Evolutionary conservation across 2,113 vertebrate genomes (phyloP).

Genomic region (Syngnathus typhle): DNA sequence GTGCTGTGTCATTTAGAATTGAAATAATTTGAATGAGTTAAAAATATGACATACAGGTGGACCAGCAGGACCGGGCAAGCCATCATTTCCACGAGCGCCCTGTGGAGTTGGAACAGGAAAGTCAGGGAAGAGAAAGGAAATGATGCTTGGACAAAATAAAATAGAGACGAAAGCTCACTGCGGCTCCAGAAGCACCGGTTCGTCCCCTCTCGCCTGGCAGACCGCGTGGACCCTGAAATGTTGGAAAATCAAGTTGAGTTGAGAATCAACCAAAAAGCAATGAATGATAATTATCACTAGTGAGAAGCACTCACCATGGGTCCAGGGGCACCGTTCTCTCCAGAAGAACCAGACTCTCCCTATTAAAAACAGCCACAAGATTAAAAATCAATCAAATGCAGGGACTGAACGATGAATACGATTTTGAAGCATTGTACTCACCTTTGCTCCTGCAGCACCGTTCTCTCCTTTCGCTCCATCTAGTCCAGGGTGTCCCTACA

Average conservation of each 20-base stretch:
- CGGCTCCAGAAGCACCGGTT: slow-evolving; percentile 82
- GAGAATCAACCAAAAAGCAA: not conserved
- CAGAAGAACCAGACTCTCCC: slow-evolving; percentile 86
- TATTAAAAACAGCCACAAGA: slow-evolving; percentile 40
- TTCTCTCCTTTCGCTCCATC: slow-evolving; percentile 89
- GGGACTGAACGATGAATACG: not conserved
- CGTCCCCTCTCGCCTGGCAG: slow-evolving; percentile 94
- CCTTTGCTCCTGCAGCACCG: slow-evolving; percentile 89
- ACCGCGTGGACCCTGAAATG: slow-evolving; percentile 86
- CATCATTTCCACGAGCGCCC: slow-evolving; percentile 95
- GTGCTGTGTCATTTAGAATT: not conserved
- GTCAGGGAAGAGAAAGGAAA: slow-evolving; percentile 11
- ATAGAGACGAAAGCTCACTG: slow-evolving; percentile 77
- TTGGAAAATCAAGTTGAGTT: slow-evolving; percentile 11
- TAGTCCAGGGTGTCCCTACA: slow-evolving; percentile 88
- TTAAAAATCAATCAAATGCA: not conserved
- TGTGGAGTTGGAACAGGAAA: slow-evolving; percentile 40
- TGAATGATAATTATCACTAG: not conserved
- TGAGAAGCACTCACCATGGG: slow-evolving; percentile 76
- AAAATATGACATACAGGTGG: slow-evolving; percentile 80
- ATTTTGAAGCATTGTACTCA: slow-evolving; percentile 36
- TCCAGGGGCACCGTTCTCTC: slow-evolving; percentile 88
- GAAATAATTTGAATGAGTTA: not conserved
- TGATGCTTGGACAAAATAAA: not conserved
- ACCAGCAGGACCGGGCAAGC: slow-evolving; percentile 89